Percentiles rank a stretch among this genome's conserved stretches.
phyloP scores from a whole-genome alignment of 2,113 vertebrate genomes.

The Crotophaga sulcirostris region DNA sequence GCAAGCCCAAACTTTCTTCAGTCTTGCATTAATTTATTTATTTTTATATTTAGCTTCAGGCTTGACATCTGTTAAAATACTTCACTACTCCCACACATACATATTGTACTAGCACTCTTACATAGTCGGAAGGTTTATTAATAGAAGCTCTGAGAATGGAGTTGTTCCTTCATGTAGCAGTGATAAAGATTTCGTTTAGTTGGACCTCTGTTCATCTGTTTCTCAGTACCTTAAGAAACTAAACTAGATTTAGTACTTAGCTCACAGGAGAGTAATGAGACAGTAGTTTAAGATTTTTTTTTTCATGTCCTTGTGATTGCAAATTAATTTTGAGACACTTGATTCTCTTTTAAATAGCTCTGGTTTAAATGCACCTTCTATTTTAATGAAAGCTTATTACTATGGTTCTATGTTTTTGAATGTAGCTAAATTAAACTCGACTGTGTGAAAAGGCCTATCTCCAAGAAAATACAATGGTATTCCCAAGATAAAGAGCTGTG shows the following conservation, averaged over 20 bases:
- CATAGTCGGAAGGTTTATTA: background rate
- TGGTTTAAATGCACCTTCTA: conserved; percentile 40
- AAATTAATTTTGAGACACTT: conserved; percentile 54
- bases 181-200: conserved; percentile 20
- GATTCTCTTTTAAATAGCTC: conserved; percentile 51
- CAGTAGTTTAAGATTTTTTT: background rate
- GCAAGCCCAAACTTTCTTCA: conserved; percentile 24
- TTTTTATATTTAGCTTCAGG: conserved; percentile 57
- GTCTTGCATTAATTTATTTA: conserved; percentile 46
- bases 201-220: conserved; percentile 25
- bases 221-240: conserved; percentile 28
- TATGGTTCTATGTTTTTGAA: conserved; percentile 33
- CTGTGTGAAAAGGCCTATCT: conserved; percentile 50
- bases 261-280: background rate
- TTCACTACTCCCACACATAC: conserved; percentile 24
- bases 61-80: conserved; percentile 66
- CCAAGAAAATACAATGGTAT: conserved; percentile 27
- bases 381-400: conserved; percentile 43
- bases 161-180: conserved; percentile 3
- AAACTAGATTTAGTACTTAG: background rate
- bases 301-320: conserved; percentile 38
- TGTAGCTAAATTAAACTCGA: conserved; percentile 54
- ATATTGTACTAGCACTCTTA: background rate
- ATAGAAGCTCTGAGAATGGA: conserved; percentile 49
- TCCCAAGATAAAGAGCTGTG: conserved; percentile 10